Evolutionary conservation across 2,797 vertebrate species (phyloP), one percentile per base, ranked within the genome.

Genomic region (Anolis apletophallus): DNA sequence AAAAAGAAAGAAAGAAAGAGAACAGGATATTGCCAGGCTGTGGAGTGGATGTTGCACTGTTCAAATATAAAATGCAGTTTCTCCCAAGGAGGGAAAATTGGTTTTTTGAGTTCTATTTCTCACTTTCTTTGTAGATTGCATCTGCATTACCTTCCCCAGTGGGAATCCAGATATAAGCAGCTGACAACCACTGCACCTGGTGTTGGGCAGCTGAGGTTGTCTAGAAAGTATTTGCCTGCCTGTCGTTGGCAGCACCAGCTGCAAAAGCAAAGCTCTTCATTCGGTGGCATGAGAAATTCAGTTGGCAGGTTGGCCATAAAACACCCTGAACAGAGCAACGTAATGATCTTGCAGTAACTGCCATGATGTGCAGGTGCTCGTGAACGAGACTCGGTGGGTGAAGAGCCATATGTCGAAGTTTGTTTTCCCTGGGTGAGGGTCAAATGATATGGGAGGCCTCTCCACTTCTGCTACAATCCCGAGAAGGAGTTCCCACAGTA

Each of bases 311-410:
- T 89, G 76, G 88, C 64, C 88, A 89, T 94, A 95, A 94, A 88
- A 87, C 82, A 64, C 52, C 88, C 90, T 93, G 92, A 93, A 93
- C 85, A 95, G 87, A 91, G 83, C 90, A 93, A 85, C 88, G 92
- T 91, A 94, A 93, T 1, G 88, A 94, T 92, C 94, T 93, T 94
- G 88, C 88, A 93, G 69, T 91, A 94, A 93, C 92, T 90, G 90
- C 87, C 90, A 87, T 86, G 85, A 68, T 85, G 81, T 86, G 91
- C 76, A 86, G 92, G 85, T 90, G 92, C 90, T 90, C 90, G 87
- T 55, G 89, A 92, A 91, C 87, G 57, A 89, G 80, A 88, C 88
- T 46, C 26, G 26, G 61, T 64, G 91, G 83, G 34, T 88, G 71
- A 59, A 32, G 86, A 52, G 54, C 79, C 91, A 67, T 88, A 91